Base-by-base conservation (phyloP, 2,888 invertebrate species). In the Andrena minutula region DNA sequence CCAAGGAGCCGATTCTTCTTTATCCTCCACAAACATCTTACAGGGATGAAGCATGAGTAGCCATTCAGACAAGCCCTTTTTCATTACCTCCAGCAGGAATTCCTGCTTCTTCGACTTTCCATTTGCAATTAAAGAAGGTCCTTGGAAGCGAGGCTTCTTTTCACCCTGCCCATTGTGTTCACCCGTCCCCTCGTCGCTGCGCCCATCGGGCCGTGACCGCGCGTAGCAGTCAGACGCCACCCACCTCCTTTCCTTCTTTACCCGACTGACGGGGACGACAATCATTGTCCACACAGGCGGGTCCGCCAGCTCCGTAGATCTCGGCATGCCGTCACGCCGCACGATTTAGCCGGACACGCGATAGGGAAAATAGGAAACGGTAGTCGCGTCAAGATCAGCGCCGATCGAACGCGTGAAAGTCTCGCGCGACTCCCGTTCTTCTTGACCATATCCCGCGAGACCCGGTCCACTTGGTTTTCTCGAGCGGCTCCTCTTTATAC, bases 401-500 rank as follows among this genome's bases (percentile, higher is more conserved):
- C 41, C 41, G 41, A 16, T 16, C 75, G 72, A 82, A 75, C 81
- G 70, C 87, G 90, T 89, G 90, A 90, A 90, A 90, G 90, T 89
- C 83, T 78, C 66, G 7, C 78, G 81, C 81, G 82, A 76, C 72
- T 49, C 73, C 41, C 58, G 70, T 64, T 87, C 47, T 49, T 70
- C 75, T 56, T 68, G 49, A 20, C 64, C 32, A 60, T 58, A 72
- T 74, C 30, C 20, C 12, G 32, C 47, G 47, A 56, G 23, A 61
- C 41, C 56, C 12, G 68, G 49, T 81, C 61, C 53, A 47, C 53
- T 78, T 66, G 58, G 60, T 75, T 83, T 64, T 75, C 72, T 16
- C 64, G 61, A 20, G 53, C 60, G 28, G n/a, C 51, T 30, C 58
- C 30, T 28, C 79, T 71, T 53, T 78, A 65, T 65, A 60, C 20